phyloP scores from a whole-genome alignment of 2,888 invertebrate genomes.

The Ochropleura leucogaster region DNA sequence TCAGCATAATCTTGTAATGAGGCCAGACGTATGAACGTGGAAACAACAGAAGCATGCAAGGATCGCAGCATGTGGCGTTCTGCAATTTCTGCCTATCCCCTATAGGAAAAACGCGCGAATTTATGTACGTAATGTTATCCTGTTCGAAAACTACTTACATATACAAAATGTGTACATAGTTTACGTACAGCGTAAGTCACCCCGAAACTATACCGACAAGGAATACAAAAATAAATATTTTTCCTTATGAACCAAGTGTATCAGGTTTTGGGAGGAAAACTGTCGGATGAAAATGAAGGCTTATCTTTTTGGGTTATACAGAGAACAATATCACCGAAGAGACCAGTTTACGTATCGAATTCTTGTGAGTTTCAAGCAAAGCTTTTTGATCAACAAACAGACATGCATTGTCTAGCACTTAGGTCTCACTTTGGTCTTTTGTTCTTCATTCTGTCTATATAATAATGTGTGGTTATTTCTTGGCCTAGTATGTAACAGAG shows the following conservation, averaged over 20 bases:
- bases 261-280: constrained; percentile 47
- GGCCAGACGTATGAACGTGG: background rate
- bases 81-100: background rate
- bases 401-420: too few relatives aligned
- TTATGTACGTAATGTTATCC: constrained; percentile 8
- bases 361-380: background rate
- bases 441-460: too few relatives aligned
- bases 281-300: constrained; percentile 8
- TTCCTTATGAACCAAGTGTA: constrained; percentile 40
- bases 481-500: too few relatives aligned
- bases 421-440: too few relatives aligned
- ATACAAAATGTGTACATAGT: constrained; percentile 1
- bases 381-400: background rate
- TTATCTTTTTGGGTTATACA: constrained; percentile 18
- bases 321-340: constrained; percentile 25
- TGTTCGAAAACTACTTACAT: constrained; percentile 21
- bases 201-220: constrained; percentile 2
- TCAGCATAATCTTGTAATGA: background rate
- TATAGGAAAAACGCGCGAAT: background rate
- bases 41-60: background rate
- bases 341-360: background rate
- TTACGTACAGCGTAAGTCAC: constrained; percentile 10
- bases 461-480: too few relatives aligned
- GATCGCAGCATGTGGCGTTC: background rate
- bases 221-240: constrained; percentile 39